Percentiles rank a stretch among this genome's conserved stretches.
Conservation (phyloP, 2,797 vertebrate genomes). For the Betta splendens region DNA sequence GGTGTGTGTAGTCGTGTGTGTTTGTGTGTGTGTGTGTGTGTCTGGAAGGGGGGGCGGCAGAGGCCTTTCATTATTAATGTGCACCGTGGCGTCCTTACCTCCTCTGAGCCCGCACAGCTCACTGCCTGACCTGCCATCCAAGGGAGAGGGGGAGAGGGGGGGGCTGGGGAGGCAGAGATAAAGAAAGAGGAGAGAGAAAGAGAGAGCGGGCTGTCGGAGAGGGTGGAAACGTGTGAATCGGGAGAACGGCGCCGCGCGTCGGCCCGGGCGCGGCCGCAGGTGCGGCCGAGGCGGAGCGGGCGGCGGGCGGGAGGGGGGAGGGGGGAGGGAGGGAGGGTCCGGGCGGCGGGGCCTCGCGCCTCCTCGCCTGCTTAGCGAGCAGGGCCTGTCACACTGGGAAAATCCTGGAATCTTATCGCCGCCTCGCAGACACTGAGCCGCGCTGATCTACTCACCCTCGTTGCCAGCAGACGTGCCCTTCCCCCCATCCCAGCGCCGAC, state of each 20-base stretch:
- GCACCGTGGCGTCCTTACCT: conserved; percentile 85
- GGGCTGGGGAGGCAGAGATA: conserved; percentile 68
- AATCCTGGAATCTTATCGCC: conserved; percentile 87
- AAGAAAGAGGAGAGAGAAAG: conserved; percentile 73
- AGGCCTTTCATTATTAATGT: conserved; percentile 89
- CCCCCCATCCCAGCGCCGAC: conserved; percentile 77
- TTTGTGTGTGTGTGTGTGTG: conserved; percentile 44
- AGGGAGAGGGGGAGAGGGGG: conserved; percentile 59
- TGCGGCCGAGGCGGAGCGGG: conserved; percentile 60
- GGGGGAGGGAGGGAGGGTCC: conserved; percentile 47
- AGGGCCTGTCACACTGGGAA: conserved; percentile 84
- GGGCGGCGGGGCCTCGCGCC: conserved; percentile 57
- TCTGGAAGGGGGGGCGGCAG: conserved; percentile 73
- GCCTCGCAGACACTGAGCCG: conserved; percentile 83
- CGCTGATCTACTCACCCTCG: conserved; percentile 83
- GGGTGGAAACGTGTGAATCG: conserved; percentile 25
- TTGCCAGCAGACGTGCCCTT: conserved; percentile 81
- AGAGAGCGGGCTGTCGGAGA: conserved; percentile 46
- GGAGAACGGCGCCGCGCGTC: background rate
- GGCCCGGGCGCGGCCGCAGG: conserved; percentile 63
- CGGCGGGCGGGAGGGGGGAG: conserved; percentile 39
- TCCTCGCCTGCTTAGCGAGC: conserved; percentile 75
- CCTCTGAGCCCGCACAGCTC: conserved; percentile 85
- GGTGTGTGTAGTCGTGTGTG: conserved; percentile 44
- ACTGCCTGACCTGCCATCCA: conserved; percentile 86